Percentiles rank a stretch among this genome's conserved stretches.
phyloP scores from a whole-genome alignment of 1,140 invertebrate genomes.

The Hormaphis cornu region DNA sequence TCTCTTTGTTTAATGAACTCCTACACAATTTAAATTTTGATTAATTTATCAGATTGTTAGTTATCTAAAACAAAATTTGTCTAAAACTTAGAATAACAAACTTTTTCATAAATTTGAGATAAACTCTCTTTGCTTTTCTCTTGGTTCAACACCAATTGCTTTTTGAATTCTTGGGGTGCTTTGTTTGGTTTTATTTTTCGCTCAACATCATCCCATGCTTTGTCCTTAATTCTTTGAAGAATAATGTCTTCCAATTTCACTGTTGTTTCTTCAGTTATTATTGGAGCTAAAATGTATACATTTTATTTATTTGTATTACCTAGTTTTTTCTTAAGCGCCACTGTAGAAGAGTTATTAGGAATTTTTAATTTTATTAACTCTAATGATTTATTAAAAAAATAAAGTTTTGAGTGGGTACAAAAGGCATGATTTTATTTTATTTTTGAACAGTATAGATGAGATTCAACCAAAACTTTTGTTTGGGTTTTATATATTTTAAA shows the following conservation, averaged over 20 bases:
- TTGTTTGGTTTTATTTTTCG: conserved; percentile 79
- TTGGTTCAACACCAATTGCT: conserved; percentile 80
- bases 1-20: conserved; percentile 79
- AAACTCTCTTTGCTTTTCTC: conserved; percentile 93
- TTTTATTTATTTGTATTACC: too few species aligned
- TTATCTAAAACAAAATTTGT: background rate
- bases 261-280: conserved; percentile 85
- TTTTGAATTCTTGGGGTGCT: conserved; percentile 77
- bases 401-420: too few species aligned
- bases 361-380: too few species aligned
- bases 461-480: too few species aligned
- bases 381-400: background rate
- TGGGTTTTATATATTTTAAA: too few species aligned
- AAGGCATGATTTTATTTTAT: too few species aligned
- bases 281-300: conserved; percentile 51
- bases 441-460: too few species aligned
- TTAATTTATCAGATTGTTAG: background rate
- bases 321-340: too few species aligned
- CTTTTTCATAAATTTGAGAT: conserved; percentile 87
- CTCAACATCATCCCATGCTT: conserved; percentile 90
- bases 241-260: conserved; percentile 84
- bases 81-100: conserved; percentile 30
- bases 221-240: conserved; percentile 81
- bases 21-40: conserved; percentile 37
- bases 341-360: too few species aligned